Base-by-base conservation (phyloP, 2,113 vertebrate genomes). In the Tragelaphus buxtoni region DNA sequence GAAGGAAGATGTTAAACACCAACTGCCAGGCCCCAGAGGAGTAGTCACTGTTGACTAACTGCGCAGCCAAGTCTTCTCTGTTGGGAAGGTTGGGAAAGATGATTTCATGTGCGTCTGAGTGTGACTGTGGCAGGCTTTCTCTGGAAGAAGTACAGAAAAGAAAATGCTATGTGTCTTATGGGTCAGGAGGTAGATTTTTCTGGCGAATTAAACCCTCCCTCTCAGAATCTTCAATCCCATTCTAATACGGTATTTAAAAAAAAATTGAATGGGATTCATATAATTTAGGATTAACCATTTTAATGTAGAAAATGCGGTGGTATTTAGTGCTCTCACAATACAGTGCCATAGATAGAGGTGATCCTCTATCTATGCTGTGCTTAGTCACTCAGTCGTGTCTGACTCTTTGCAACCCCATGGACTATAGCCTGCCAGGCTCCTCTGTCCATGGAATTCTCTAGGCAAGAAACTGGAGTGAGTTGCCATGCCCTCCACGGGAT, bases 1-100 rank as follows among this genome's bases (percentile, higher is more conserved):
- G 47, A 90, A 95, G 84, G 80, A 83, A 93, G 53, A 82, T 28
- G 39, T 85, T 91, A 95, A 96, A 83, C 91, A 53, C 92, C 90
- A 97, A 76, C 20, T 81, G 77, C 56, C 58, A 87, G 85, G 47
- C 69, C 63, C 69, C 92, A 47, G 65, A 91, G 95, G 82, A 84
- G 39, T 6, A 85, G 69, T 92, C 17, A 24, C 14, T 93, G 80
- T 79, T 89, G 91, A 79, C 63, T 81, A 20, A 93, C 85, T 88
- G 5, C 32, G 24, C 4, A 35, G 94, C 65, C 97, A 88, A 56
- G 12, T 35, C 28, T 56, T 83, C 55, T 22, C 24, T 58, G 39
- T 24, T 39, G 65, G 35, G 65, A 39, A 72, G 81, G 9, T 55
- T 80, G 10, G 91, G 53, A 90, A 84, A 90, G 51, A 51, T 18